Percentiles rank a stretch among this genome's conserved stretches.
Conservation (phyloP, 2,888 invertebrate genomes). For the Callinectes sapidus region DNA sequence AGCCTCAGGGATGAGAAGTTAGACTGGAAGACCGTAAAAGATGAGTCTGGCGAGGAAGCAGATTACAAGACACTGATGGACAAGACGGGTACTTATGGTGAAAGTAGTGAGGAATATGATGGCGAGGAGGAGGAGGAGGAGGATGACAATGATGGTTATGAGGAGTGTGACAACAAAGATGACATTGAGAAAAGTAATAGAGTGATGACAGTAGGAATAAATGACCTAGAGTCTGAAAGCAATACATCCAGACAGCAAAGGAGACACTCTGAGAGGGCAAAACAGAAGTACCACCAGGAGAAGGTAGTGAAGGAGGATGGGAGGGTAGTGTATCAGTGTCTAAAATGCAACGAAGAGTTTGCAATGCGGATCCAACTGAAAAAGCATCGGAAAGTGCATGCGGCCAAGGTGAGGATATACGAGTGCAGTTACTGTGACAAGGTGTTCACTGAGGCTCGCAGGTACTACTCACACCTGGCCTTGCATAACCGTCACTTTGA, state of each 20-base stretch:
- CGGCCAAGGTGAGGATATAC: slow-evolving; percentile 48
- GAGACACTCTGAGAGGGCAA: slow-evolving; percentile 46
- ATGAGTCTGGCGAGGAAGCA: slow-evolving; percentile 31
- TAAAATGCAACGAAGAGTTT: slow-evolving; percentile 64
- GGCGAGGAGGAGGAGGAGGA: slow-evolving; percentile 49
- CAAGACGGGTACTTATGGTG: slow-evolving; percentile 24
- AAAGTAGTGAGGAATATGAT: slow-evolving; percentile 42
- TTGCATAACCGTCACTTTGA: slow-evolving; percentile 59
- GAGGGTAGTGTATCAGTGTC: slow-evolving; percentile 49
- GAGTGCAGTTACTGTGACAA: slow-evolving; percentile 62
- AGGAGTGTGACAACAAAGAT: slow-evolving; percentile 32
- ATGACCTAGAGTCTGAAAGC: slow-evolving; percentile 46
- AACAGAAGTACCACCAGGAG: slow-evolving; percentile 56
- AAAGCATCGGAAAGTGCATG: slow-evolving; percentile 55
- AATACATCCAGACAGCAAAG: slow-evolving; percentile 24
- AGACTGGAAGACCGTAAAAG: neutral
- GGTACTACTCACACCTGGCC: slow-evolving; percentile 60
- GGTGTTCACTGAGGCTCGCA: slow-evolving; percentile 59
- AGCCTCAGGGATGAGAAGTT: neutral
- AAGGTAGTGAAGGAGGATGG: slow-evolving; percentile 58
- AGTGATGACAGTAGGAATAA: slow-evolving; percentile 50
- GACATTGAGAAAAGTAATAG: slow-evolving; percentile 19
- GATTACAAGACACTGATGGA: slow-evolving; percentile 48
- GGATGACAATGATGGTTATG: slow-evolving; percentile 28
- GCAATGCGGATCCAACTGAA: slow-evolving; percentile 50